Evolutionary conservation across 2,797 vertebrate genomes (phyloP), one percentile per base, ranked within the genome.

Genomic region (Halcyon leucocephala): DNA sequence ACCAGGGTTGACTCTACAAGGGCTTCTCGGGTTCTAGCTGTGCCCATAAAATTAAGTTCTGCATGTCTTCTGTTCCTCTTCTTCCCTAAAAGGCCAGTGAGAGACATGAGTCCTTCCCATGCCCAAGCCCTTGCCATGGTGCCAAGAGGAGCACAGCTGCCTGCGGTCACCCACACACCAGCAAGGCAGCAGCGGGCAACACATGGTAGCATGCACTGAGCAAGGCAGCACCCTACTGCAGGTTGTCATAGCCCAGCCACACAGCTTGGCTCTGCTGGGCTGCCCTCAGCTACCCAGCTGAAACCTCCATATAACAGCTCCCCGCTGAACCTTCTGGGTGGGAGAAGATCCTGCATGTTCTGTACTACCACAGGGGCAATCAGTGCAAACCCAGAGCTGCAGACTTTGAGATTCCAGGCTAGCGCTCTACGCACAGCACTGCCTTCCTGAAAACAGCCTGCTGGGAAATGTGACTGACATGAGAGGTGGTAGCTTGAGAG

Each of bases 391-490:
- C 17, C 49, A 22, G 39, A 76, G 37, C 18, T 8, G 21, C 54
- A 29, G 60, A 10, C 18, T 20, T 20, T 0, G 22, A 67, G 49
- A 44, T 26, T 29, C n/a, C 72, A 39, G 39, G 31, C 41, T 13
- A 25, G n/a, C 24, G 6, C 28, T 58, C 51, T 6, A n/a, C 51
- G 61, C 44, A 11, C 16, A 60, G 52, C 2, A 0, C 12, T 41
- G 31, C 35, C 21, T 28, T 25, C 33, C 57, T 15, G 26, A 39
- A 55, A 70, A 14, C 35, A 67, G 61, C 57, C 52, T 37, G 76
- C 31, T 4, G 11, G 0, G 3, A 25, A 21, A 44, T 7, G 61
- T 11, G 7, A 9, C 57, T 28, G 58, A 16, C 9, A 10, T 0
- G 0, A 69, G 41, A 25, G 24, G 11, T 0, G 5, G n/a, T 11